phyloP scores from a whole-genome alignment of 1,140 invertebrate species.

The Aphidius ervi region DNA sequence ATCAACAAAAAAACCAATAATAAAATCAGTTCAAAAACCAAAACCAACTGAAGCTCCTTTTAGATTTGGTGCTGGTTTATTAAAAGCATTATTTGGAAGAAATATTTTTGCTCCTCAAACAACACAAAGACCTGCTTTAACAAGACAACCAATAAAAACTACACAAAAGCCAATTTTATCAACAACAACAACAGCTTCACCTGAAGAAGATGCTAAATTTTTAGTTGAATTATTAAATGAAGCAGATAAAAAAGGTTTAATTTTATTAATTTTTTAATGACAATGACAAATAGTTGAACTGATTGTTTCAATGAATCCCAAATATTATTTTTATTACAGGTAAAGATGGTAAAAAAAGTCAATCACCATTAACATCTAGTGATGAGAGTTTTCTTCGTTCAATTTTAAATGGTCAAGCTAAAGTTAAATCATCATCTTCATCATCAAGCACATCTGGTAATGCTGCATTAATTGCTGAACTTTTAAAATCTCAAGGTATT shows the following conservation, averaged over 20 bases:
- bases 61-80: constrained; percentile 39
- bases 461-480: constrained; percentile 62
- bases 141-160: constrained; percentile 18
- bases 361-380: constrained; percentile 21
- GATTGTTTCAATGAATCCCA: no score
- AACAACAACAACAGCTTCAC: constrained; percentile 34
- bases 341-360: not conserved
- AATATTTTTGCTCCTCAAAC: constrained; percentile 31
- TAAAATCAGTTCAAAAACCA: constrained; percentile 26
- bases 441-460: constrained; percentile 35
- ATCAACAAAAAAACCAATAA: constrained; percentile 31
- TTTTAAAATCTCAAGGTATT: constrained; percentile 65
- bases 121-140: constrained; percentile 20
- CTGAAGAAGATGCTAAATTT: constrained; percentile 46
- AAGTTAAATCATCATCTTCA: constrained; percentile 18
- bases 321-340: not conserved
- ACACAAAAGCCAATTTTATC: constrained; percentile 21
- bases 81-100: constrained; percentile 42
- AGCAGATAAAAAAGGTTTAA: constrained; percentile 9
- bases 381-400: constrained; percentile 42
- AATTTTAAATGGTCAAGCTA: constrained; percentile 34
- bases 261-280: not conserved
- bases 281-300: no score
- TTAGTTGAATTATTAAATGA: constrained; percentile 36
- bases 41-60: constrained; percentile 27